Conservation (phyloP, 2,113 vertebrate genomes). For the Otus sunia region DNA sequence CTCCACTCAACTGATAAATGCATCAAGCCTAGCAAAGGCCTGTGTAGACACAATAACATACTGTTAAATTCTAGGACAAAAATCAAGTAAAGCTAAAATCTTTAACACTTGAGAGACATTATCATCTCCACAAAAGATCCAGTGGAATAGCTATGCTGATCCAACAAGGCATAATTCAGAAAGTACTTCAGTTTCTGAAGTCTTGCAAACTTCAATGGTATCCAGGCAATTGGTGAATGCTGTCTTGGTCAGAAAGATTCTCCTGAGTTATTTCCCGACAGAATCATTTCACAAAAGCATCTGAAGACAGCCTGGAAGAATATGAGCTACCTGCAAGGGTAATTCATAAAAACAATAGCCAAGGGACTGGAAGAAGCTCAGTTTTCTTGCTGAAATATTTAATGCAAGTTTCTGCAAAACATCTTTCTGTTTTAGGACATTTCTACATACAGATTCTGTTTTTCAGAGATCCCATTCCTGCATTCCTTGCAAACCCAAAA, state of each 20-base stretch:
- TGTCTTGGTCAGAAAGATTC: not conserved
- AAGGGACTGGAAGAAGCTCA: not conserved
- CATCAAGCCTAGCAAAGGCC: not conserved
- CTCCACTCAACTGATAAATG: not conserved
- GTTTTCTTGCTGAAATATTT: slow-evolving; percentile 22
- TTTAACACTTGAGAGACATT: not conserved
- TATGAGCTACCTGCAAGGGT: slow-evolving; percentile 3
- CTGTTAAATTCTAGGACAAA: not conserved
- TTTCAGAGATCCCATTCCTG: slow-evolving; percentile 39
- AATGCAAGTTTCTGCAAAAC: slow-evolving; percentile 22
- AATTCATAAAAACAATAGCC: not conserved
- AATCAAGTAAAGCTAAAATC: not conserved
- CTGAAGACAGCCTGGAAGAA: not conserved
- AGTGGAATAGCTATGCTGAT: not conserved
- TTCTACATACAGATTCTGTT: slow-evolving; percentile 55
- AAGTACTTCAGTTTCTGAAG: not conserved
- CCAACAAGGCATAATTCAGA: not conserved
- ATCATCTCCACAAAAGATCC: not conserved
- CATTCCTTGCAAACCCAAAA: slow-evolving; percentile 62
- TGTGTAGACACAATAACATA: not conserved
- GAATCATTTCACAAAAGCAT: not conserved
- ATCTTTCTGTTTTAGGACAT: not conserved
- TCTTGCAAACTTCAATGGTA: not conserved
- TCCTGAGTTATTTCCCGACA: not conserved
- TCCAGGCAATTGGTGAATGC: not conserved